phyloP scores from a whole-genome alignment of 2,113 vertebrate species.

The Sinosuthora webbiana region DNA sequence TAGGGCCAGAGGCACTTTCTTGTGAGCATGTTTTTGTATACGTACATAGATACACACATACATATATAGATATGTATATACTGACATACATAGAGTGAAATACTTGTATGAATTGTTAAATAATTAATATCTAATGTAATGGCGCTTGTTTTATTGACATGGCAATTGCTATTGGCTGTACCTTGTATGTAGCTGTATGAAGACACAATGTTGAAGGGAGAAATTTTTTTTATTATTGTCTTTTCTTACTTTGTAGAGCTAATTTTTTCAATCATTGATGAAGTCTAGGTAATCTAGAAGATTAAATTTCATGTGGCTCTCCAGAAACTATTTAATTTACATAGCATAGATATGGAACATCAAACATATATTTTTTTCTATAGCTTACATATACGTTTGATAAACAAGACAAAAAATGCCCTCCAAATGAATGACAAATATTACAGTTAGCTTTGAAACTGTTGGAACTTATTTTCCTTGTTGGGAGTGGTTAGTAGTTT shows the following conservation, averaged over 20 bases:
- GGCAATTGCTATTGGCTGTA: background rate
- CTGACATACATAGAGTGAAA: background rate
- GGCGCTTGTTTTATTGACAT: background rate
- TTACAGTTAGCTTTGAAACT: background rate
- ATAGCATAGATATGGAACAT: background rate
- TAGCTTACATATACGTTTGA: background rate
- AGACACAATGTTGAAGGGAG: background rate
- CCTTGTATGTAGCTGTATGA: background rate
- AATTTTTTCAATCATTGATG: background rate
- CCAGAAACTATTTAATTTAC: background rate
- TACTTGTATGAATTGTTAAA: background rate
- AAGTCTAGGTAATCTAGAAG: background rate
- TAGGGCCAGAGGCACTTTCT: background rate
- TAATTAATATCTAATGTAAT: background rate
- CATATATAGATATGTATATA: rapidly evolving
- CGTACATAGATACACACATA: rapidly evolving
- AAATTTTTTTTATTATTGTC: background rate
- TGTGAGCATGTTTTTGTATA: background rate
- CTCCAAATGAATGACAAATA: background rate
- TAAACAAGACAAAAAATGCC: background rate
- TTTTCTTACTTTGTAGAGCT: background rate
- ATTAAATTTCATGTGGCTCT: background rate
- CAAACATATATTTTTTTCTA: background rate
- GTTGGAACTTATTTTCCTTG: background rate
- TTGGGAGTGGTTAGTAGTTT: rapidly evolving